Evolutionary conservation across 2,888 invertebrate species (phyloP).

Genomic region (Allygus modestus): DNA sequence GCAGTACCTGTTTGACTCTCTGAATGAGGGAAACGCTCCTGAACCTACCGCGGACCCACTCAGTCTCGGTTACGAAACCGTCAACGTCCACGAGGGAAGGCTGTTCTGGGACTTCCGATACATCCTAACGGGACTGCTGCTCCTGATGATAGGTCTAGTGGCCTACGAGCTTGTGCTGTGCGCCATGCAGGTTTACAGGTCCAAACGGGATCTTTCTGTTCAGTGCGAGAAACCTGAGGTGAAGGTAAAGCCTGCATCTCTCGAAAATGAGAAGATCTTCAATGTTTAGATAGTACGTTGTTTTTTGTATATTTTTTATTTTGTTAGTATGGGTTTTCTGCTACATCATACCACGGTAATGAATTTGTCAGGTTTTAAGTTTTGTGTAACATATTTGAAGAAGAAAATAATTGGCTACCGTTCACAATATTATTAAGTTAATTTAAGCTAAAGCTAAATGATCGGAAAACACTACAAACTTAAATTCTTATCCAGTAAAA

Average conservation of each 20-base stretch:
- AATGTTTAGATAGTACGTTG: background rate
- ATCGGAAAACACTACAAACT: too few species aligned
- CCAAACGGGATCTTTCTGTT: background rate
- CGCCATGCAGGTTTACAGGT: background rate
- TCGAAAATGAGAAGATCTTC: background rate
- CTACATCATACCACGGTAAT: too few species aligned
- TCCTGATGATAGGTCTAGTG: slow-evolving; percentile 30
- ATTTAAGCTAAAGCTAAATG: too few species aligned
- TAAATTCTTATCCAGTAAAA: too few species aligned
- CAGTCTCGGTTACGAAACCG: background rate
- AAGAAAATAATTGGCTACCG: too few species aligned
- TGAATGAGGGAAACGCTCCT: background rate
- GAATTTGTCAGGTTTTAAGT: background rate
- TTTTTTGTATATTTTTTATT: too few species aligned
- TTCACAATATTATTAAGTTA: too few species aligned
- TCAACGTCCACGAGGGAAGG: slow-evolving; percentile 48
- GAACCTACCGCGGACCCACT: background rate
- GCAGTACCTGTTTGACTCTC: background rate
- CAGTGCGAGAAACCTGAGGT: background rate
- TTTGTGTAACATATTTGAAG: too few species aligned
- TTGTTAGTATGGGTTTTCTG: too few species aligned
- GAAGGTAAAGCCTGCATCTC: background rate
- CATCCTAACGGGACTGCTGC: slow-evolving; percentile 43
- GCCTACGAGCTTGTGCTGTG: slow-evolving; percentile 37
- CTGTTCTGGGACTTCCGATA: slow-evolving; percentile 52